These are phyloP conservation scores for Solenopsis invicta DNA, from an alignment of 1,140 invertebrate genomes.

Conservation along the genomic window DNA sequence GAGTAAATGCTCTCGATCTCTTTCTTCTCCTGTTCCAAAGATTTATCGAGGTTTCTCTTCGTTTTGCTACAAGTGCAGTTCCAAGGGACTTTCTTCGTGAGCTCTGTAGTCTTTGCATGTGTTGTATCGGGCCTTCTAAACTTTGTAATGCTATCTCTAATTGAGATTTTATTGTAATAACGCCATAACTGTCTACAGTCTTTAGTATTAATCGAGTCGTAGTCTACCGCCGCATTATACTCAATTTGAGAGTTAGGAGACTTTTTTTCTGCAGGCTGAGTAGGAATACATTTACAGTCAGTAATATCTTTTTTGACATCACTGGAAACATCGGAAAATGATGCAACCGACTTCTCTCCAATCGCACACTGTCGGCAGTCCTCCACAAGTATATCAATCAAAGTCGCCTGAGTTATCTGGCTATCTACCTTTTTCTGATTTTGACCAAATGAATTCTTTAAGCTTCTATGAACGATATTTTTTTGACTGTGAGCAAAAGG, in stretches of 20 bases:
- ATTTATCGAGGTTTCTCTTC: conserved; percentile 71
- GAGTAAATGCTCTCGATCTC: conserved; percentile 70
- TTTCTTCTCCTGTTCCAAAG: conserved; percentile 70
- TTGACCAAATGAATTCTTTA: conserved; percentile 69
- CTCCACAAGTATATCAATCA: conserved; percentile 82
- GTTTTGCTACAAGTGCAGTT: conserved; percentile 72
- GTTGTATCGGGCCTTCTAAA: conserved; percentile 43
- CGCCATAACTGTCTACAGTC: conserved; percentile 64
- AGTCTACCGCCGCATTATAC: conserved; percentile 72
- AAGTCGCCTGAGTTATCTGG: conserved; percentile 66
- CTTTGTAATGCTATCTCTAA: conserved; percentile 63
- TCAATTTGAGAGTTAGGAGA: conserved; percentile 69
- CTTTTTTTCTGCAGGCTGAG: conserved; percentile 69
- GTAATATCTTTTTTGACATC: conserved; percentile 67
- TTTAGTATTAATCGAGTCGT: conserved; percentile 65
- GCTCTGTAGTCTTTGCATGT: conserved; percentile 39
- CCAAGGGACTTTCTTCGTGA: conserved; percentile 77
- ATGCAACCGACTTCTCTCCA: conserved; percentile 63
- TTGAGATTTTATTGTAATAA: conserved; percentile 70
- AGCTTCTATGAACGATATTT: conserved; percentile 68
- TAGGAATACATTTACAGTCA: conserved; percentile 64
- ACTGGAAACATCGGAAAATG: conserved; percentile 67
- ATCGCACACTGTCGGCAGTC: conserved; percentile 76
- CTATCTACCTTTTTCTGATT: conserved; percentile 61
- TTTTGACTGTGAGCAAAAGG: conserved; percentile 70